A percentile compares a stretch with the other conserved stretches of the same genome.
phyloP scores from a whole-genome alignment of 2,888 invertebrate genomes.

The Dryomyza anilis region DNA sequence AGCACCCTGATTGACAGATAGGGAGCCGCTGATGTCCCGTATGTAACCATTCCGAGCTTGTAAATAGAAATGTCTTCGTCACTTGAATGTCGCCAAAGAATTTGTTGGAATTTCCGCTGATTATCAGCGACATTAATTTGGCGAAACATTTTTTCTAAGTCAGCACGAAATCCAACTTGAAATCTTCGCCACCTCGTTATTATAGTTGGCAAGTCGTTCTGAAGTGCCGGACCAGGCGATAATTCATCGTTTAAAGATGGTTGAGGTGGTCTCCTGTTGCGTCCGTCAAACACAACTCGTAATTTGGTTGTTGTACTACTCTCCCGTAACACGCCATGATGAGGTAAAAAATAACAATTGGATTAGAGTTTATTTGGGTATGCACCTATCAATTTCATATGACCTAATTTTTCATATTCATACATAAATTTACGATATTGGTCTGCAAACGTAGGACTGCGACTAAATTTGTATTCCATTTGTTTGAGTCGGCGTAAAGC shows the following conservation, averaged over 20 bases:
- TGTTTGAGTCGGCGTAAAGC: conserved; percentile 25
- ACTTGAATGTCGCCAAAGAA: conserved; percentile 24
- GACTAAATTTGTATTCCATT: conserved; percentile 10
- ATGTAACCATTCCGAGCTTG: conserved; percentile 29
- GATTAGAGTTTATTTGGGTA: background rate
- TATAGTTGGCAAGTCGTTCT: conserved; percentile 27
- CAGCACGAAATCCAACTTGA: conserved; percentile 29
- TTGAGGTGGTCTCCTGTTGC: conserved; percentile 1
- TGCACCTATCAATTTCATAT: background rate
- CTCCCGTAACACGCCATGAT: conserved; percentile 5
- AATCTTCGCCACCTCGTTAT: conserved; percentile 27
- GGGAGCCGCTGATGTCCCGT: conserved; percentile 29
- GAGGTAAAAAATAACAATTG: conserved; percentile 1
- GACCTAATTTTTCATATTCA: background rate
- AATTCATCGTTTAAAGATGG: conserved; percentile 25
- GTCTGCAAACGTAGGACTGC: background rate
- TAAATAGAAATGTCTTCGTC: conserved; percentile 20
- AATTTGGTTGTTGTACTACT: background rate
- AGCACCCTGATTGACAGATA: conserved; percentile 32
- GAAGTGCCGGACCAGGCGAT: conserved; percentile 25
- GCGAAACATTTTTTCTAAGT: conserved; percentile 34
- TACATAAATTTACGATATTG: conserved; percentile 13
- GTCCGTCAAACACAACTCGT: conserved; percentile 26
- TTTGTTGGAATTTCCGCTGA: conserved; percentile 31
- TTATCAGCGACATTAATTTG: conserved; percentile 25